A percentile compares a stretch with the other conserved stretches of the same genome.
These are phyloP conservation scores for Antedon bifida DNA, from an alignment of 35 echinoderm and acorn worm genomes.

Conservation along the genomic window DNA sequence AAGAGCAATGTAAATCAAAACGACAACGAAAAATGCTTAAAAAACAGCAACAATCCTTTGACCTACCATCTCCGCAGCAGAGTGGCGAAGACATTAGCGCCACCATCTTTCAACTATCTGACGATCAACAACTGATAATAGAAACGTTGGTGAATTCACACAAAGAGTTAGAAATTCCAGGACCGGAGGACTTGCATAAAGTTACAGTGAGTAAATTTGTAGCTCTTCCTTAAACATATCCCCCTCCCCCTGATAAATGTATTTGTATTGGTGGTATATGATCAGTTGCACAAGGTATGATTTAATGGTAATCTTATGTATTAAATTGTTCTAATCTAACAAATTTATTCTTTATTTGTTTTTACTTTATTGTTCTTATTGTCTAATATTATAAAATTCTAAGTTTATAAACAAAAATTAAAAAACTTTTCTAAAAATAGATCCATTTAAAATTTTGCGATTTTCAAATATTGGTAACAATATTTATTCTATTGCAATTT, in stretches of 20 bases:
- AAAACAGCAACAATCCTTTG: slow-evolving; percentile 56
- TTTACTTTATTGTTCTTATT: not conserved
- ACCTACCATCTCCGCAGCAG: slow-evolving; percentile 78
- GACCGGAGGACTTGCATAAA: slow-evolving; percentile 82
- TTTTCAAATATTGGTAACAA: too few species aligned
- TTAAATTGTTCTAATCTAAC: not conserved
- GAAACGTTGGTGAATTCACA: slow-evolving; percentile 72
- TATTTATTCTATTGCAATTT: too few species aligned
- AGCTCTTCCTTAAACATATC: not conserved
- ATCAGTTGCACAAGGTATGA: not conserved
- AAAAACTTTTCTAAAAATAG: too few species aligned
- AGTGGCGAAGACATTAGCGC: slow-evolving; percentile 68
- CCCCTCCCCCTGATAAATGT: not conserved
- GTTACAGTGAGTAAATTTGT: slow-evolving; percentile 60
- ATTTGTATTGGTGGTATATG: not conserved
- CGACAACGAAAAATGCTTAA: slow-evolving; percentile 83
- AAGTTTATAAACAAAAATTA: not conserved
- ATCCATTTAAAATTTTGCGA: too few species aligned
- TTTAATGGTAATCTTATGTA: not conserved
- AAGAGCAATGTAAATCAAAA: slow-evolving; percentile 99
- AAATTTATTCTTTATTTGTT: not conserved
- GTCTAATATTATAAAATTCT: not conserved
- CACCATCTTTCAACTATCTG: slow-evolving; percentile 35
- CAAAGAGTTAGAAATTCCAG: slow-evolving; percentile 90
- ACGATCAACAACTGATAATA: slow-evolving; percentile 78